Base-by-base conservation (phyloP, 2,113 vertebrate species). In the Cheirogaleus medius region DNA sequence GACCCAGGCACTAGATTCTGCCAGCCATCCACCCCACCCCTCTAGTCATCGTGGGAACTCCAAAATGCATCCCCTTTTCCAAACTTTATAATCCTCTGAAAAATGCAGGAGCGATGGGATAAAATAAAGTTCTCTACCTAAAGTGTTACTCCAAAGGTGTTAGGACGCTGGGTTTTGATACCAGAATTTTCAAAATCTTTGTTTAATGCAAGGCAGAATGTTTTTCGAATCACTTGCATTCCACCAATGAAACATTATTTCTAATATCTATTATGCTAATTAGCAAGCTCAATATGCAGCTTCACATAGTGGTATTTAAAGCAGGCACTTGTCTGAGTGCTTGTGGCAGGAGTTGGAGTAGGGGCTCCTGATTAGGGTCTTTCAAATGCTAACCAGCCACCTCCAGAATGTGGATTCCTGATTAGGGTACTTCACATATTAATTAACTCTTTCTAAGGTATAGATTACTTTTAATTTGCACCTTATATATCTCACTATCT, bases 361-460 rank as follows among this genome's bases (percentile, higher is more conserved):
- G 32, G 14, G 83, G n/a, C 95, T 96, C 44, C 92, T 98, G 97
- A 97, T 98, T 97, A 97, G 74, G 78, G 95, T 85, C 87, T 97
- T 97, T 98, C 96, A 97, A 82, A 97, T 98, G 97, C 96, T 97
- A 97, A 98, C 94, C 93, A 98, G 97, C 87, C 56, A 76, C 69
- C 90, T 87, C 96, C 84, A 87, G 90, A 93, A 94, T 96, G 84
- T 91, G 87, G 74, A 81, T 96, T 96, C 64, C 77, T 98, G 96
- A 98, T 98, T 97, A 95, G 86, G 56, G 77, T 80, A 77, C 97
- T 97, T 97, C 80, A 94, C 96, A 90, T 96, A 97, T 93, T 96
- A 98, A 96, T 97, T 58, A 96, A 77, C 92, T 44, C 15, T 94
- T 97, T 93, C 91, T 90, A 93, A 84, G 92, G 83, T 92, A 90